Base-by-base conservation (phyloP, 2,888 invertebrate genomes). In the Plebejus anna region DNA sequence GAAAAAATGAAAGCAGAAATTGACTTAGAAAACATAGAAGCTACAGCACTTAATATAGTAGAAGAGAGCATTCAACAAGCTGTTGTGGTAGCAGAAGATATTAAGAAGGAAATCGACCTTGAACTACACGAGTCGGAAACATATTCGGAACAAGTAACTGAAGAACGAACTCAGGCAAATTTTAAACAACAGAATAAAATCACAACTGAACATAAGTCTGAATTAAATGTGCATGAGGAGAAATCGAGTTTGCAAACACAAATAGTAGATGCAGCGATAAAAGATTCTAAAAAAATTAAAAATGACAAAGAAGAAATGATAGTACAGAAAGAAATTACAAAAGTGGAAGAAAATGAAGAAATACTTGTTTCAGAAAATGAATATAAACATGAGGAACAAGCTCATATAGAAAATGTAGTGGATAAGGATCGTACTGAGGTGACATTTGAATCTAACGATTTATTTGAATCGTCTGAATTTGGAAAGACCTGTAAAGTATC, bases 1-100 rank as follows among this genome's bases (percentile, higher is more conserved):
- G 82, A 86, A 22, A 83, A 83, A 66, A 85, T 84, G 80, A 85
- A 82, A 75, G 81, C 76, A 71, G 36, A 57, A 28, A 72, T 88
- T n/a, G 81, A 87, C 80, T 79, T 90, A 22, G 81, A 87, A 61
- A 86, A 82, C 28, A 89, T 94, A 76, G 89, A 92, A 83, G 82
- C 85, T 79, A 89, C 88, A 13, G 94, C 92, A 0, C 78, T 82
- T 36, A 80, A 83, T 71, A 77, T 92, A 79, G 89, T 91, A 0
- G 87, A 89, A 75, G 88, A 90, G 59, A 94, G 88, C 75, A 87
- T 93, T 55, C 84, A 88, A 78, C 87, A 85, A 81, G 91, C 92
- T 72, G 80, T 91, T 0, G 85, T 86, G 1, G 87, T 90, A 0
- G 85, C 90, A 22, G 84, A 88, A 79, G 86, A 91, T 77, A 87